Conservation (phyloP, 1,140 invertebrate genomes). For the Camponotus vicinus region DNA sequence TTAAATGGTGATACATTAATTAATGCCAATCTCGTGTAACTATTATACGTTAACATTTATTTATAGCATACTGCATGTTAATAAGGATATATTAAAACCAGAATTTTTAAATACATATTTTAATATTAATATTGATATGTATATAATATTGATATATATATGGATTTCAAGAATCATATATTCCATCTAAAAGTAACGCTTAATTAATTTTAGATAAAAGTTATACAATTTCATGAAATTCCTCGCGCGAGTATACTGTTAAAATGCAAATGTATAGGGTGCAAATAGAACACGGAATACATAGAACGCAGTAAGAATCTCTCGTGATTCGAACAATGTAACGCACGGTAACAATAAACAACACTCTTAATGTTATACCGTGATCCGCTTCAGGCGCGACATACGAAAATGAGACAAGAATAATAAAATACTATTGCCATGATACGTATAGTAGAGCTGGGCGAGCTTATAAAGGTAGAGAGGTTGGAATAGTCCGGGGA, state of each 20-base stretch:
- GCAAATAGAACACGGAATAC: background rate
- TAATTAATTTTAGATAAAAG: background rate
- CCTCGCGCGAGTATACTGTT: constrained; percentile 7
- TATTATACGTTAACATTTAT: background rate
- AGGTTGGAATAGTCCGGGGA: constrained; percentile 18
- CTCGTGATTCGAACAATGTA: constrained; percentile 42
- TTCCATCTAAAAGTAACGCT: background rate
- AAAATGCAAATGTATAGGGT: constrained; percentile 44
- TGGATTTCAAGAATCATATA: background rate
- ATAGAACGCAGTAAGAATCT: constrained; percentile 23
- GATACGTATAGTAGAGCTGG: constrained; percentile 28
- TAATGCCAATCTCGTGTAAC: background rate
- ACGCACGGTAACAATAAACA: constrained; percentile 48
- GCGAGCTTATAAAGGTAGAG: constrained; percentile 48
- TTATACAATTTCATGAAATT: constrained; percentile 18
- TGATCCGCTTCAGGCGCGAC: constrained; percentile 22
- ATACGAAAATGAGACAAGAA: constrained; percentile 51
- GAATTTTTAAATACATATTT: background rate
- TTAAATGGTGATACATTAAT: background rate
- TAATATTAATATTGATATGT: background rate
- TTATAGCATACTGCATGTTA: background rate
- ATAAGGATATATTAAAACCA: background rate
- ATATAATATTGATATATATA: background rate
- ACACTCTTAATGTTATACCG: constrained; percentile 45
- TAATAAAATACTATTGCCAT: constrained; percentile 45